These are phyloP conservation scores for Armadillidium nasatum DNA, from an alignment of 1,140 invertebrate species.

Conservation along the genomic window DNA sequence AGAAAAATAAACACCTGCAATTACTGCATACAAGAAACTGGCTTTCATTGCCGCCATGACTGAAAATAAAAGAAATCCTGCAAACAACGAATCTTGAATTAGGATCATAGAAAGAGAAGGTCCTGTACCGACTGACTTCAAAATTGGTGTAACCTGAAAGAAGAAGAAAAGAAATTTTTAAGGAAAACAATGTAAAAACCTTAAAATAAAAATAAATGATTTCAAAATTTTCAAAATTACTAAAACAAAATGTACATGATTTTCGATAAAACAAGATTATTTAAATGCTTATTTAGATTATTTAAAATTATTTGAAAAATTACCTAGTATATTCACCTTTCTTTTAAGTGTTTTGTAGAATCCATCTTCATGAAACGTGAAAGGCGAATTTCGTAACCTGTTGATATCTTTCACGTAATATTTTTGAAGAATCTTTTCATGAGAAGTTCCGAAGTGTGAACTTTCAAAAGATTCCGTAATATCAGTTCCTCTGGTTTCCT, in stretches of 20 bases:
- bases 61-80: not conserved
- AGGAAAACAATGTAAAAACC: no score
- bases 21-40: not conserved
- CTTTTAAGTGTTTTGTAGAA: slow-evolving; percentile 63
- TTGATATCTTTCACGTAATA: slow-evolving; percentile 53
- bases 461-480: slow-evolving; percentile 70
- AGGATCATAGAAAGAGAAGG: slow-evolving; percentile 37
- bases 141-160: slow-evolving; percentile 31
- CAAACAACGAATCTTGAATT: slow-evolving; percentile 44
- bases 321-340: slow-evolving; percentile 47
- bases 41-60: not conserved
- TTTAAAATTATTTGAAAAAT: no score
- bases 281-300: no score
- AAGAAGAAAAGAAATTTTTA: not conserved
- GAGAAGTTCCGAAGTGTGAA: slow-evolving; percentile 55
- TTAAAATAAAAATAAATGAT: not conserved
- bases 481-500: slow-evolving; percentile 57
- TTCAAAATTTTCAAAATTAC: no score
- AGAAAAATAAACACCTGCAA: not conserved
- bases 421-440: slow-evolving; percentile 17
- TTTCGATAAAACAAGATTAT: no score
- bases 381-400: slow-evolving; percentile 58
- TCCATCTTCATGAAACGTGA: slow-evolving; percentile 63
- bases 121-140: slow-evolving; percentile 48
- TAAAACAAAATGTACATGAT: no score